These are phyloP conservation scores for Acanthopagrus latus DNA, from an alignment of 2,797 vertebrate genomes.

Conservation along the genomic window DNA sequence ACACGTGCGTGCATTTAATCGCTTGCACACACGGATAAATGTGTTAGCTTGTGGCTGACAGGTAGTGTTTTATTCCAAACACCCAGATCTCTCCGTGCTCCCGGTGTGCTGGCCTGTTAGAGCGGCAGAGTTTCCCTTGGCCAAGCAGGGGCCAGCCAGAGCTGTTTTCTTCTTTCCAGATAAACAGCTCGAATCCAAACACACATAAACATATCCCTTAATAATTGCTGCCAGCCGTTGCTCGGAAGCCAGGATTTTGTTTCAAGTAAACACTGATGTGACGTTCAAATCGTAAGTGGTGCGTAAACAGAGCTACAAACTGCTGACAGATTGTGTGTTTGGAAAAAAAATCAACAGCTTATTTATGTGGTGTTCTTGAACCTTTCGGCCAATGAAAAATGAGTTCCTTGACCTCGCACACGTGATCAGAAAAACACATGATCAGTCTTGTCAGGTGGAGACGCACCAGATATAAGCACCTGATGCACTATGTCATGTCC, in stretches of 20 bases:
- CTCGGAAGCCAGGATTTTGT: slow-evolving; percentile 44
- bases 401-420: not conserved
- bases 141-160: slow-evolving; percentile 8
- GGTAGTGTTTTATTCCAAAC: slow-evolving; percentile 22
- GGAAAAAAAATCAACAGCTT: slow-evolving; percentile 1
- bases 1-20: slow-evolving; percentile 21
- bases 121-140: slow-evolving; percentile 39
- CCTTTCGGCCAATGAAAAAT: slow-evolving; percentile 27
- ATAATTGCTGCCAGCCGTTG: slow-evolving; percentile 46
- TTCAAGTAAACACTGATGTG: slow-evolving; percentile 56
- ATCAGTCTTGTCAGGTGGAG: slow-evolving; percentile 3
- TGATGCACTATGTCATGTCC: not conserved
- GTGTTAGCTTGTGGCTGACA: slow-evolving; percentile 29
- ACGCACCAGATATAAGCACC: not conserved
- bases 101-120: slow-evolving; percentile 14
- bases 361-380: slow-evolving; percentile 18
- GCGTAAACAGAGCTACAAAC: slow-evolving; percentile 13
- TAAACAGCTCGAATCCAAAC: slow-evolving; percentile 50
- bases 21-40: not conserved
- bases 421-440: not conserved
- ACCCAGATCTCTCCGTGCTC: slow-evolving; percentile 17
- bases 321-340: slow-evolving; percentile 24
- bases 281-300: slow-evolving; percentile 22
- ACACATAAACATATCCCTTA: slow-evolving; percentile 52
- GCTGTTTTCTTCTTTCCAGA: slow-evolving; percentile 51